Conservation (phyloP, 2,797 vertebrate genomes). For the Takifugu rubripes region DNA sequence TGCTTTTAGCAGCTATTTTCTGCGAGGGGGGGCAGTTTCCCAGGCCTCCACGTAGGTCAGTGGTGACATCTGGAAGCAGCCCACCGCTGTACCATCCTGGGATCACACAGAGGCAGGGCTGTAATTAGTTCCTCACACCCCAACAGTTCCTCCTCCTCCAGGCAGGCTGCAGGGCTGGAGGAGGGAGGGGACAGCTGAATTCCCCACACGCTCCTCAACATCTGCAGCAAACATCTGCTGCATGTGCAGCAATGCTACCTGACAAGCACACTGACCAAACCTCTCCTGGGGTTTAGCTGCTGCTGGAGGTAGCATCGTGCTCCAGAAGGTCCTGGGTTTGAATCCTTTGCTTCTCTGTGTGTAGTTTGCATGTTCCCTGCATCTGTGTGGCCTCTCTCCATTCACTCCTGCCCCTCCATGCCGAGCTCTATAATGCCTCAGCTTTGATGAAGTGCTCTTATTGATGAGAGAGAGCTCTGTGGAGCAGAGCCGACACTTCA, state of each 20-base stretch:
- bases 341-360: too few species aligned
- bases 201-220: slow-evolving; percentile 7
- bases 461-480: too few species aligned
- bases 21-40: slow-evolving; percentile 15
- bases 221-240: neutral
- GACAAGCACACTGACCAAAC: too few species aligned
- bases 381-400: too few species aligned
- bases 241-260: neutral
- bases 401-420: too few species aligned
- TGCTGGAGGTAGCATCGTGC: too few species aligned
- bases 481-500: too few species aligned
- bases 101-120: slow-evolving; percentile 50
- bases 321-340: too few species aligned
- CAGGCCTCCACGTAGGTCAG: slow-evolving; percentile 13
- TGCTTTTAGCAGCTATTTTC: slow-evolving; percentile 1
- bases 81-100: slow-evolving; percentile 45
- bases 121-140: slow-evolving; percentile 47
- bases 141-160: neutral
- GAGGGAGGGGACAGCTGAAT: slow-evolving; percentile 8
- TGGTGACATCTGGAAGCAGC: slow-evolving; percentile 53
- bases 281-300: too few species aligned
- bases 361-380: too few species aligned
- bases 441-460: too few species aligned
- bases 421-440: too few species aligned
- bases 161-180: slow-evolving; percentile 22